Base-by-base conservation (phyloP, 2,113 vertebrate genomes). In the Forbesichthys papilliferus region DNA sequence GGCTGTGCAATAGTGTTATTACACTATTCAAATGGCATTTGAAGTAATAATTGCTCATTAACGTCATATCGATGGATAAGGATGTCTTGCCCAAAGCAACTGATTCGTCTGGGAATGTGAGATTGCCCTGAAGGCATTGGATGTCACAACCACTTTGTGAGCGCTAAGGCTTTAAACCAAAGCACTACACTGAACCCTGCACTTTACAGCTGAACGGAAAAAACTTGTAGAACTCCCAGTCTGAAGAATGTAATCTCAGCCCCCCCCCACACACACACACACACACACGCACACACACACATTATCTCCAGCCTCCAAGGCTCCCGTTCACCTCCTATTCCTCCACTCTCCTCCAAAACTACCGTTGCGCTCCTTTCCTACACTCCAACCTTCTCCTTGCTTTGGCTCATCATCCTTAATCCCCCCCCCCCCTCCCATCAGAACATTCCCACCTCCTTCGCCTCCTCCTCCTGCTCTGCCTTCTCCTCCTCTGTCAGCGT, bases 201-300 rank as follows among this genome's bases (percentile, higher is more conserved):
- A 63, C 60, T 48, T 48, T 68, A 64, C 47, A 70, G 65, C 66
- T 49, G 36, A 48, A 46, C 57, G 16, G 55, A 12, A 68, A 80
- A 81, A 83, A 63, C 68, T 48, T 74, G n/a, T 3, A 34, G 0
- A 66, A 49, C 56, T 69, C 63, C 66, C 61, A 66, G 68, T 73
- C 71, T 48, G 11, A 74, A 69, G 76, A 72, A 74, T 77, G 73
- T 73, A 75, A 80, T 80, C 69, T 71, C 66, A 27, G 2, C 68
- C 68, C 18, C 18, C n/a, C n/a, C 18, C 54, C n/a, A 16, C 54
- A 3, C 53, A 14, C 3, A 20, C 1, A 20, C 20, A 20, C 20
- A 20, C 1, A 20, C 20, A 20, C 48, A 49, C 12, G 2, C 48
- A 49, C 8, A 49, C 48, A 49, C 9, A 9, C 48, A 11, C 54